These are phyloP conservation scores for Iphiclides podalirius DNA, from an alignment of 2,888 invertebrate species.

Conservation along the genomic window DNA sequence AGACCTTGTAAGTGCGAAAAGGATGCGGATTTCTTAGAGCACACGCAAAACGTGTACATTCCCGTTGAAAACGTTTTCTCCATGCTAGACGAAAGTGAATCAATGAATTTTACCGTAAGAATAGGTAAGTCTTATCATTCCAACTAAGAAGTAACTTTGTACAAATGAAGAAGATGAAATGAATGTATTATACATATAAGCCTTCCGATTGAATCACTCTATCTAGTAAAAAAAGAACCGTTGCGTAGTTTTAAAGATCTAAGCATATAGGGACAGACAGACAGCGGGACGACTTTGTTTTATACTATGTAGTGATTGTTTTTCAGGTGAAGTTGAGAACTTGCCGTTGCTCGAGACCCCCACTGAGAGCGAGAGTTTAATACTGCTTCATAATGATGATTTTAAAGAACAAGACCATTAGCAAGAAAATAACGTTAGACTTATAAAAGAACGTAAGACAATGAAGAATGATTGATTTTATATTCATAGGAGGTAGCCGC, in stretches of 20 bases:
- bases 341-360: slow-evolving; percentile 62
- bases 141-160: no score
- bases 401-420: slow-evolving; percentile 40
- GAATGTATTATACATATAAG: no score
- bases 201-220: no score
- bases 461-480: slow-evolving; percentile 9
- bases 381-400: slow-evolving; percentile 56
- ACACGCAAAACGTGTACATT: slow-evolving; percentile 77
- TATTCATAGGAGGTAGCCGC: no score
- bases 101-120: slow-evolving; percentile 67
- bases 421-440: not conserved
- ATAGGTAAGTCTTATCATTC: slow-evolving; percentile 53
- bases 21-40: slow-evolving; percentile 74
- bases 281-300: no score
- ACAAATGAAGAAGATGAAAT: no score
- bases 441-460: not conserved
- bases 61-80: slow-evolving; percentile 76
- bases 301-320: no score
- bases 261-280: no score
- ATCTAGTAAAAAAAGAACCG: no score
- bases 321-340: slow-evolving; percentile 68
- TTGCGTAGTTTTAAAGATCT: no score
- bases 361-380: slow-evolving; percentile 60
- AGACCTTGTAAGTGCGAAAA: slow-evolving; percentile 75
- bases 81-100: slow-evolving; percentile 68